A percentile compares a stretch with the other conserved stretches of the same genome.
Conservation (phyloP, 2,888 invertebrate genomes). For the Tortrix viridana region DNA sequence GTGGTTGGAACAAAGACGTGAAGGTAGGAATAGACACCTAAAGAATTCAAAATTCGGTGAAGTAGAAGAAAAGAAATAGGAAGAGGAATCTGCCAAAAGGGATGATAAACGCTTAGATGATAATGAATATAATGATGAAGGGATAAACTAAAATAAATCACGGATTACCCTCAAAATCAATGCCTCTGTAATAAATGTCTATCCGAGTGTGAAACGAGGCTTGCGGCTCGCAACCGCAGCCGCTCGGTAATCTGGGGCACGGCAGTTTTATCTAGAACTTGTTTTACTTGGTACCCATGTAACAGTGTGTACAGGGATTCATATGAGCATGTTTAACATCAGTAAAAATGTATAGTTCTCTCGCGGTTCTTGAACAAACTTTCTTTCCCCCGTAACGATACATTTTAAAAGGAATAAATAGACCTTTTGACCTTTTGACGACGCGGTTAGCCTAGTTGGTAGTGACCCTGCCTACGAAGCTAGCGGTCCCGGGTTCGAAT, state of each 20-base stretch:
- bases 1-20: no score
- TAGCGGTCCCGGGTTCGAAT: no score
- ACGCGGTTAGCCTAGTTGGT: no score
- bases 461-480: no score
- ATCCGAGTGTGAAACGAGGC: conserved; percentile 39
- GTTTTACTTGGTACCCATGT: conserved; percentile 23
- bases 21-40: no score
- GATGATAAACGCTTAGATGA: no score
- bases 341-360: background rate
- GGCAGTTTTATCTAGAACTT: conserved; percentile 28
- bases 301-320: background rate
- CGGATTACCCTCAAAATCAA: conserved; percentile 32
- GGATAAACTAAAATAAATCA: conserved; percentile 8
- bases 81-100: no score
- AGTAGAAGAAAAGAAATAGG: no score
- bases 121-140: background rate
- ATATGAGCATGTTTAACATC: background rate
- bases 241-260: conserved; percentile 33
- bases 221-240: conserved; percentile 42
- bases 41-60: no score
- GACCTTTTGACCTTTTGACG: no score
- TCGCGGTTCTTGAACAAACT: background rate
- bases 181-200: conserved; percentile 38
- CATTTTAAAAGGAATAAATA: no score
- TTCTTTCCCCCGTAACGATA: no score